Conservation (phyloP, 1,140 invertebrate genomes). For the Plodia interpunctella region DNA sequence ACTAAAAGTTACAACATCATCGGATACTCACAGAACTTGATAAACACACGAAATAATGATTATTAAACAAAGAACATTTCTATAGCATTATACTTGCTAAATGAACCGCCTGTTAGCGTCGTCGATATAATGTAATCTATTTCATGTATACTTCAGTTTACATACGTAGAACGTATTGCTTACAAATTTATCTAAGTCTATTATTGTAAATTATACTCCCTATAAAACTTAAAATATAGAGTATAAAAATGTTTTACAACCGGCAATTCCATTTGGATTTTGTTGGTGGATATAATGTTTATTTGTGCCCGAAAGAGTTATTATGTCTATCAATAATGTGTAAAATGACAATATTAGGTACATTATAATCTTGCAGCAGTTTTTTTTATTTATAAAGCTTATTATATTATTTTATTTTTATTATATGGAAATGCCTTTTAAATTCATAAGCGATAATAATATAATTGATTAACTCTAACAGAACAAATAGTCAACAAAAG, state of each 20-base stretch:
- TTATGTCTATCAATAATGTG: too few relatives aligned
- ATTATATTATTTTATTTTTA: too few relatives aligned
- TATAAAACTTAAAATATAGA: conserved; percentile 27
- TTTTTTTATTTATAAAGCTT: background rate
- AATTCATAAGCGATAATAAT: too few relatives aligned
- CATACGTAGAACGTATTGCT: conserved; percentile 30
- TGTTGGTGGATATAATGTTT: conserved; percentile 5
- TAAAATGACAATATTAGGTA: too few relatives aligned
- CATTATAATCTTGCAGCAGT: background rate
- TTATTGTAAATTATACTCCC: conserved; percentile 29
- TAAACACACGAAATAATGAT: conserved; percentile 11
- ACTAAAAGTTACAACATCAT: conserved; percentile 4
- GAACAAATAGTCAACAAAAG: too few relatives aligned
- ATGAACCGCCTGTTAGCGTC: conserved; percentile 11
- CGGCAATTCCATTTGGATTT: conserved; percentile 10
- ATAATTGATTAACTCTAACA: too few relatives aligned
- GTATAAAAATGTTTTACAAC: conserved; percentile 11
- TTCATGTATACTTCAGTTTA: conserved; percentile 10
- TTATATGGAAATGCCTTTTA: too few relatives aligned
- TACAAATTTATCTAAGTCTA: conserved; percentile 36
- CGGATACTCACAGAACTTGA: conserved; percentile 1
- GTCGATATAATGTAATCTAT: conserved; percentile 9
- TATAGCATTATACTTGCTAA: conserved; percentile 18
- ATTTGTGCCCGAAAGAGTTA: background rate
- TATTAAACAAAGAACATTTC: conserved; percentile 9